Base-by-base conservation (phyloP, 2,797 vertebrate genomes). In the Oceanodroma leucorhoa region DNA sequence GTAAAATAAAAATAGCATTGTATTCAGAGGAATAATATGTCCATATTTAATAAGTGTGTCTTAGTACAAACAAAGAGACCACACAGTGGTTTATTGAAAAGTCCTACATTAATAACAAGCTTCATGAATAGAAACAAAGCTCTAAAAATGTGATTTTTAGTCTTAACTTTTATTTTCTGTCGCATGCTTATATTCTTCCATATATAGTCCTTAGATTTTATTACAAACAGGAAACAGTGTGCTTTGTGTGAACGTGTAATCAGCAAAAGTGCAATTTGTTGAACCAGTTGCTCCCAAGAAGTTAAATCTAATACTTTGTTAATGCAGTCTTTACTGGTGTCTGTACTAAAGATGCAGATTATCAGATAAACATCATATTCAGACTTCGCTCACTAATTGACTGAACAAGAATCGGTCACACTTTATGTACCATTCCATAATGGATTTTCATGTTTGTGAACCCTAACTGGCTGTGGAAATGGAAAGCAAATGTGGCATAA, bases 401-500 rank as follows among this genome's bases (percentile, higher is more conserved):
- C 98, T 98, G 98, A 98, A 98, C 98, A 98, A 98, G 98, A 98
- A 96, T 98, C 88, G 89, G 98, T 99, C 98, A 99, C 98, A 99
- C 98, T 98, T 98, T 98, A 98, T 98, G 97, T 98, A 97, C 98
- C 98, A 93, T 98, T 97, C 97, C 93, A 20, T 98, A 99, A 99
- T 98, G 98, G 99, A 99, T 99, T 99, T 98, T 98, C 98, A 98
- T 98, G 98, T 99, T 99, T 98, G 98, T 98, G 98, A 98, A 97
- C 98, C 98, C 98, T 98, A 98, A 99, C 98, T 98, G 98, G 98
- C 98, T 98, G 98, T 97, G 97, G 98, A 97, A 99, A 98, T 98
- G 98, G 97, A 98, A 98, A 98, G 98, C 98, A 98, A 98, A 98
- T 98, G 98, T 98, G 96, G 97, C 98, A 98, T 99, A 98, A 99